Evolutionary conservation across 2,113 vertebrate genomes (phyloP).

Genomic region (Neofelis nebulosa): DNA sequence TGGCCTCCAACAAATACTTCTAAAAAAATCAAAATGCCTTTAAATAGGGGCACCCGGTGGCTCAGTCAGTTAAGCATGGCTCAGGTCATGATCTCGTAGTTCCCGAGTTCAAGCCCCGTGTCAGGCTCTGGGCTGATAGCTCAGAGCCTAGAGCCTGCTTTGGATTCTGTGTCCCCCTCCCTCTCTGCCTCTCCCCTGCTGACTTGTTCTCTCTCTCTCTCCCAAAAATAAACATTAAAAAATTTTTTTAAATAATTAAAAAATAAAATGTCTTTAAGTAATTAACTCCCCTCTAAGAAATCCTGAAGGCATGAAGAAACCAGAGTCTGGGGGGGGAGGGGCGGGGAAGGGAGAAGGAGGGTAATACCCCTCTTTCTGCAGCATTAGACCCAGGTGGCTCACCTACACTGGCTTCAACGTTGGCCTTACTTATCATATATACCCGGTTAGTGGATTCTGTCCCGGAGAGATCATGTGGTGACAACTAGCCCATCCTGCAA

Average conservation of each 20-base stretch:
- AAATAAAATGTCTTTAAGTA: neutral
- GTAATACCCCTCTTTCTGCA: too few relatives aligned
- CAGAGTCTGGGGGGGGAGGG: rapidly evolving
- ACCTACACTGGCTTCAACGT: neutral
- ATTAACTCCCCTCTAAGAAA: neutral
- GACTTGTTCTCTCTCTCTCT: too few relatives aligned
- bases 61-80: too few relatives aligned
- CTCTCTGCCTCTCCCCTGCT: too few relatives aligned
- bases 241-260: neutral
- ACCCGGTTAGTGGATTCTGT: neutral
- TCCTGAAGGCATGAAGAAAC: neutral
- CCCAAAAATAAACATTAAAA: too few relatives aligned
- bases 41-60: neutral
- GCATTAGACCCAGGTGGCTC: neutral
- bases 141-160: too few relatives aligned
- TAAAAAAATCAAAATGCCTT: neutral
- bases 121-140: too few relatives aligned
- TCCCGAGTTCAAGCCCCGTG: too few relatives aligned
- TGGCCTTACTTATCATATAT: neutral
- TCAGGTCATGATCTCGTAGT: too few relatives aligned
- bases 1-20: neutral
- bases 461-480: neutral
- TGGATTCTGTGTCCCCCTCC: too few relatives aligned
- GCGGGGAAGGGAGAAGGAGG: too few relatives aligned
- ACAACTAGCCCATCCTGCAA: neutral